Conservation (phyloP, 2,113 vertebrate genomes). For the Aegithalos caudatus region DNA sequence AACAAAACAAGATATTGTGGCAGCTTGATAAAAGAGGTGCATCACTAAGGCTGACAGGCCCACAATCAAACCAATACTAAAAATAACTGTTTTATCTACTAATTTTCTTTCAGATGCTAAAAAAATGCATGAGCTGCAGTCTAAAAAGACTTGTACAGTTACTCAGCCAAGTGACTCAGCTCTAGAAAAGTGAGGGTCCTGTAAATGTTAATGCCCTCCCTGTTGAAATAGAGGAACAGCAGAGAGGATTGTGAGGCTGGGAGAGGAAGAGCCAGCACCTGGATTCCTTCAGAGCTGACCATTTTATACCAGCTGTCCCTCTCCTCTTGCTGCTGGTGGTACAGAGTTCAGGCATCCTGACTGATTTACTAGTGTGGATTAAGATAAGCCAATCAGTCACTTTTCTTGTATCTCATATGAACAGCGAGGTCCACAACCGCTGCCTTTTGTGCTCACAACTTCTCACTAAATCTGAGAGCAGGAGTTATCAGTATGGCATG, state of each 20-base stretch:
- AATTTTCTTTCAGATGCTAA: conserved; percentile 43
- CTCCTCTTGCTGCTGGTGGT: background rate
- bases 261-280: background rate
- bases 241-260: background rate
- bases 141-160: conserved; percentile 12
- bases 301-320: background rate
- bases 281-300: background rate
- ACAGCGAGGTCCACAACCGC: background rate
- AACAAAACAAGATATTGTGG: conserved; percentile 56
- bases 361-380: background rate
- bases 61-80: conserved; percentile 56
- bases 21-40: conserved; percentile 66
- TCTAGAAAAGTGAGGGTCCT: background rate
- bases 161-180: conserved; percentile 45
- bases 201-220: background rate
- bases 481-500: background rate
- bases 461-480: background rate
- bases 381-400: background rate
- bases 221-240: background rate
- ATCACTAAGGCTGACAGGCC: conserved; percentile 50
- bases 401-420: background rate
- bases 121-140: conserved; percentile 16
- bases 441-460: accelerated
- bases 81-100: conserved; percentile 58
- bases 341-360: background rate